Base-by-base conservation (phyloP, 2,888 invertebrate species). In the Drosophila heteroneura region DNA sequence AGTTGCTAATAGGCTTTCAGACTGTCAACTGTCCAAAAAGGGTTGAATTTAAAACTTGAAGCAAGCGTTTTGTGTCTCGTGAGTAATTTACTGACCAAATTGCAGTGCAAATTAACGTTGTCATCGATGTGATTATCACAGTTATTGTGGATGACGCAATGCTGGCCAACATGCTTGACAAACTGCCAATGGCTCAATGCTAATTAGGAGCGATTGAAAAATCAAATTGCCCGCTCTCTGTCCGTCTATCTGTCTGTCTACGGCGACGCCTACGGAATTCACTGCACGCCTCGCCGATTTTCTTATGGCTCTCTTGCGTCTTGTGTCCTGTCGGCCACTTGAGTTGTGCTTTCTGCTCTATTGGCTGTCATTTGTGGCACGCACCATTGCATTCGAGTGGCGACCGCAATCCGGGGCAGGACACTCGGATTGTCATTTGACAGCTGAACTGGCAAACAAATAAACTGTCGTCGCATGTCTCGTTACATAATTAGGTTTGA, bases 151-250 rank as follows among this genome's bases (percentile, higher is more conserved):
- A 26, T 47, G 47, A 47, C 58, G 65, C 68, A 53, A 32, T 68
- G 39, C 44, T 54, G 74, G 63, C 70, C 75, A 26, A 47, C 47
- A 70, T 66, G 78, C 66, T 66, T 76, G 81, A 90, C 86, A 88
- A 83, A 64, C 79, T 90, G 82, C 83, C 83, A 89, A 83, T 90
- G 35, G 47, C 65, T 59, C 62, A 69, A 74, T 74, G 79, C 84
- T 85, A 90, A 85, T 85, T 85, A 90, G 82, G 84, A 87, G 76
- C 91, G 82, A 87, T 87, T 90, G 90, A 91, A 90, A 91, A 87
- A 82, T 85, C 81, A 81, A 87, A 90, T 90, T 86, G 82, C 62
- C 74, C 39, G 60, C 69, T 52, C 37, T 54, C 63, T 28, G 44
- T 7, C 35, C 37, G 57, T 19, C 33, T 14, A 41, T 7, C 22